phyloP scores from a whole-genome alignment of 2,113 vertebrate genomes.

The Pelodiscus sinensis region DNA sequence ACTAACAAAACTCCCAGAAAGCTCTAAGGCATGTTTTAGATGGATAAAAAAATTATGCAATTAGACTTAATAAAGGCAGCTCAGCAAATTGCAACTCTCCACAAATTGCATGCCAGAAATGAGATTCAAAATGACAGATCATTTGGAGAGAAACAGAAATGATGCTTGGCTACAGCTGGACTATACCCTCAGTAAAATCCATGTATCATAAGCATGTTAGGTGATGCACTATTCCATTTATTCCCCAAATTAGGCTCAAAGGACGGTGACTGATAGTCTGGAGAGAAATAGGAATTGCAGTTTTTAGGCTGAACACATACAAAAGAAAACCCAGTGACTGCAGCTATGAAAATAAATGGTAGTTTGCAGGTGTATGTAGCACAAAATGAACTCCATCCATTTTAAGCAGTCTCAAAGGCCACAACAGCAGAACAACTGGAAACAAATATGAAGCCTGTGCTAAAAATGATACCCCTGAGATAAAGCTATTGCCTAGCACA shows the following conservation, averaged over 20 bases:
- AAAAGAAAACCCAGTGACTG: background rate
- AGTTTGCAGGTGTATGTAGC: background rate
- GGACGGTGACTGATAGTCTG: background rate
- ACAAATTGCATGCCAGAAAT: constrained; percentile 11
- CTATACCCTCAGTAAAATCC: background rate
- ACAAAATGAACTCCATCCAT: constrained; percentile 25
- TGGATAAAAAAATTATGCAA: background rate
- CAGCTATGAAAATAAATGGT: constrained; percentile 23
- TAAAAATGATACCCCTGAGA: background rate
- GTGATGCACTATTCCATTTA: constrained; percentile 30
- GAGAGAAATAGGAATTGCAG: constrained; percentile 3
- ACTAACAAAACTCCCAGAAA: background rate
- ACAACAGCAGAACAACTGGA: background rate
- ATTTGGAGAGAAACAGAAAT: background rate
- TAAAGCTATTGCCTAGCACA: background rate
- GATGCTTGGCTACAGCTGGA: background rate
- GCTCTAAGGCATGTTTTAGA: background rate
- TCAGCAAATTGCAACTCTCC: constrained; percentile 26
- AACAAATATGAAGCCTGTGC: background rate
- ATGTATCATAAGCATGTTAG: background rate
- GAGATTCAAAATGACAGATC: background rate
- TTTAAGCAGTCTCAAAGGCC: constrained; percentile 22
- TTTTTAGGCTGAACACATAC: background rate
- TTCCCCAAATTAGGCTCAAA: background rate
- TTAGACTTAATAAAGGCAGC: constrained; percentile 4